Conservation (phyloP, 23 tunicate genomes). For the Styela plicata region DNA sequence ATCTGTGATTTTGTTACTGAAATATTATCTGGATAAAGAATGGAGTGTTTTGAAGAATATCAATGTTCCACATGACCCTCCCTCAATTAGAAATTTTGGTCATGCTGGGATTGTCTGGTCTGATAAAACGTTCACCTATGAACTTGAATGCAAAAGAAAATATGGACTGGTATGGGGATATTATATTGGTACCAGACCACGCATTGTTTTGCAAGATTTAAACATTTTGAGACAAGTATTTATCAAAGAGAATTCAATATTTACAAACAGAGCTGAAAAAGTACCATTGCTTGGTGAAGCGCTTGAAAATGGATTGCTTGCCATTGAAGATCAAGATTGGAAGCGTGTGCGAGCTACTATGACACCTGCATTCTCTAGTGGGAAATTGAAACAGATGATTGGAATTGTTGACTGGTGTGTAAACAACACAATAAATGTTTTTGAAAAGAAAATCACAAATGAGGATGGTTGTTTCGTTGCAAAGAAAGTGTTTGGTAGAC, state of each 20-base stretch:
- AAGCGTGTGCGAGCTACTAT: slow-evolving; percentile 49
- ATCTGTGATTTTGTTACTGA: neutral
- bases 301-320: slow-evolving; percentile 35
- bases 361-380: slow-evolving; percentile 58
- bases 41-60: slow-evolving; percentile 5
- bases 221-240: slow-evolving; percentile 52
- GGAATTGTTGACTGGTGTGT: slow-evolving; percentile 52
- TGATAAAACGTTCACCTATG: neutral
- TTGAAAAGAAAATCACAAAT: slow-evolving; percentile 24
- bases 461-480: slow-evolving; percentile 43
- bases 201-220: slow-evolving; percentile 50
- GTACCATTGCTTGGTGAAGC: slow-evolving; percentile 18
- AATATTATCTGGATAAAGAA: neutral
- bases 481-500: slow-evolving; percentile 35
- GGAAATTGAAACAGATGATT: slow-evolving; percentile 63
- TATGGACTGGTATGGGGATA: neutral
- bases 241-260: slow-evolving; percentile 57
- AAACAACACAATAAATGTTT: slow-evolving; percentile 17
- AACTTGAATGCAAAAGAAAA: slow-evolving; percentile 19
- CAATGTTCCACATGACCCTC: slow-evolving; percentile 6
- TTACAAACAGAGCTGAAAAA: slow-evolving; percentile 55
- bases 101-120: neutral
- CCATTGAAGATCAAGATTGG: slow-evolving; percentile 58
- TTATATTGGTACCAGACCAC: slow-evolving; percentile 18
- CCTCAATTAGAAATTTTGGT: slow-evolving; percentile 6